These are phyloP conservation scores for Arbacia lixula DNA, from an alignment of 53 echinoderm and acorn worm genomes.

Conservation along the genomic window DNA sequence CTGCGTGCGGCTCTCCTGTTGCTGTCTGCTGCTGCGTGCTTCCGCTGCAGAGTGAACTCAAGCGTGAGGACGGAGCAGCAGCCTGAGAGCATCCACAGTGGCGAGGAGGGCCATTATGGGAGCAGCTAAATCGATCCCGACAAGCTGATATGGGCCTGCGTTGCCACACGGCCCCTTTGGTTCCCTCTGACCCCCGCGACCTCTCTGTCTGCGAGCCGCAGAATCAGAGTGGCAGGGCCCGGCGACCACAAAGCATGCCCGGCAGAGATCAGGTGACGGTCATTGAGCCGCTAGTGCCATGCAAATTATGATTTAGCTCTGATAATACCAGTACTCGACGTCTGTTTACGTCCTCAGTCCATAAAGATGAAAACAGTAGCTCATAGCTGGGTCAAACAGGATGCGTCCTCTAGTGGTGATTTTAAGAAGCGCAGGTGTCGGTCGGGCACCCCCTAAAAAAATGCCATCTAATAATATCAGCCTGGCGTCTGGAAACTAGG, in stretches of 20 bases:
- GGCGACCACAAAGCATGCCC: slow-evolving; percentile 2
- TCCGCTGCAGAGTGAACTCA: too few relatives aligned
- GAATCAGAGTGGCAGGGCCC: background rate
- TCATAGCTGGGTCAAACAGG: too few relatives aligned
- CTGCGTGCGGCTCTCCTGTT: background rate
- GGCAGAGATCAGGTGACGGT: slow-evolving; percentile 7
- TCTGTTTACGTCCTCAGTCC: background rate
- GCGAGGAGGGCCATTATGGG: background rate
- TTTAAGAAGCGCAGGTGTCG: too few relatives aligned
- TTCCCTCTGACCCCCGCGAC: slow-evolving; percentile 20
- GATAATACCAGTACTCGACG: slow-evolving; percentile 6
- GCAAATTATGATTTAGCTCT: background rate
- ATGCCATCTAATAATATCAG: too few relatives aligned
- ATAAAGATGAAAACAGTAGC: too few relatives aligned
- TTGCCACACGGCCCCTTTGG: background rate
- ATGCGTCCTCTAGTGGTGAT: too few relatives aligned
- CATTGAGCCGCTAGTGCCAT: slow-evolving; percentile 11
- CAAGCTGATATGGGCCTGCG: slow-evolving; percentile 13
- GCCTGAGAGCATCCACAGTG: too few relatives aligned
- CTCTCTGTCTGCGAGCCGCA: background rate
- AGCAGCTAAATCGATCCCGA: background rate
- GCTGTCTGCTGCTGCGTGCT: too few relatives aligned
- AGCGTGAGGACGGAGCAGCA: too few relatives aligned
- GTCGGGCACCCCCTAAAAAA: too few relatives aligned
- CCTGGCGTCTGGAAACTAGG: slow-evolving; percentile 10